Conservation (phyloP, 2,888 invertebrate species). For the Branchinecta sandiegonensis region DNA sequence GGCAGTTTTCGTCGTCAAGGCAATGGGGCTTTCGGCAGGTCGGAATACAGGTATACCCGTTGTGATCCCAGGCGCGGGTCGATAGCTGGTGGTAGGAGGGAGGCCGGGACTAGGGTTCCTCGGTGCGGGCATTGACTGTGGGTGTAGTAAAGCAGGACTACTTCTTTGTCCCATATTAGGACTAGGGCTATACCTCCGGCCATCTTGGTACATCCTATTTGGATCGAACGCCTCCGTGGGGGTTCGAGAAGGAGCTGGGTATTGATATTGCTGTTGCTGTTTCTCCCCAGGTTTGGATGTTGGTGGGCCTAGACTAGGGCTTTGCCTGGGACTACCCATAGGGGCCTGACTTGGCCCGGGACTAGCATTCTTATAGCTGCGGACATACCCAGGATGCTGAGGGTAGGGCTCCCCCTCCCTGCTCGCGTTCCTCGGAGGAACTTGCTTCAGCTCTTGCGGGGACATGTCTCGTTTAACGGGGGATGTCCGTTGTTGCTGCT, state of each 20-base stretch:
- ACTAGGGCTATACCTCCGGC: not conserved
- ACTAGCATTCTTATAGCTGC: constrained; percentile 1
- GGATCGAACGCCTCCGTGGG: constrained; percentile 13
- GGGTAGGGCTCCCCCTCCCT: not conserved
- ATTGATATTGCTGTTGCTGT: not conserved
- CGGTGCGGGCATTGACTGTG: constrained; percentile 15
- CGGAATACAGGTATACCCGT: constrained; percentile 43
- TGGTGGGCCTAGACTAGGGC: not conserved
- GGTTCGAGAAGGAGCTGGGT: constrained; percentile 7
- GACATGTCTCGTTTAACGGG: constrained; percentile 10
- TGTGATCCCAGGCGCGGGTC: constrained; percentile 37
- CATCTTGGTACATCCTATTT: constrained; percentile 2
- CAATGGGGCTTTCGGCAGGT: constrained; percentile 32
- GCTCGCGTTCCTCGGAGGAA: not conserved
- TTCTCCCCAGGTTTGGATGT: not conserved
- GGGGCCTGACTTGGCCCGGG: constrained; percentile 13
- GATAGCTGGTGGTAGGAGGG: not conserved
- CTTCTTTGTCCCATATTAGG: constrained; percentile 2
- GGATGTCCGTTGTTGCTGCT: not conserved
- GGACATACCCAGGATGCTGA: constrained; percentile 8
- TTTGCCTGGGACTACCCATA: constrained; percentile 10
- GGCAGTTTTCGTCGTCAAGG: constrained; percentile 26
- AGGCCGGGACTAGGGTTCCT: constrained; percentile 16
- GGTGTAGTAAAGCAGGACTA: not conserved
- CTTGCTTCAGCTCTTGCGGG: not conserved